Conservation (phyloP, 2,113 vertebrate species). For the Pholis gunnellus region DNA sequence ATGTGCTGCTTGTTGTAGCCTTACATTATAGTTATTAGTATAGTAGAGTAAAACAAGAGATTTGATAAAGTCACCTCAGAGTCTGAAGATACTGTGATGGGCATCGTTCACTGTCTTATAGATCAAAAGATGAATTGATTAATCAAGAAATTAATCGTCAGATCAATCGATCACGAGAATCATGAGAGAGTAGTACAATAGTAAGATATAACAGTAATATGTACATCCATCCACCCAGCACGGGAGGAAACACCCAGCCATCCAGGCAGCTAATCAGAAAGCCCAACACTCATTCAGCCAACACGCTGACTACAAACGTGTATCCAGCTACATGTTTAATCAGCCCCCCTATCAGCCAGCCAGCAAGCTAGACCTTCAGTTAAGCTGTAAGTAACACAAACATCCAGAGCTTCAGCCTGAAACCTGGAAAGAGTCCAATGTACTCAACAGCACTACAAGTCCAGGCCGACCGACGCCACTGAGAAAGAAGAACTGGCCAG, state of each 20-base stretch:
- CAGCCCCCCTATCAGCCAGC: slow-evolving; percentile 12
- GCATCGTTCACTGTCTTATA: neutral
- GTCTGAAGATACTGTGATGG: neutral
- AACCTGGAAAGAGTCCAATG: slow-evolving; percentile 52
- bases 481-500: slow-evolving; percentile 19
- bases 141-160: neutral
- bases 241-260: neutral
- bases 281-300: neutral
- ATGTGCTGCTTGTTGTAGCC: neutral
- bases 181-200: neutral
- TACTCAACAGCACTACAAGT: slow-evolving; percentile 17
- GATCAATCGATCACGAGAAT: neutral
- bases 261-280: slow-evolving; percentile 2
- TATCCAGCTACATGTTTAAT: slow-evolving; percentile 20
- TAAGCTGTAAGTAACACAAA: slow-evolving; percentile 35
- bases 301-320: slow-evolving; percentile 22
- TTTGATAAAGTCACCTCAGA: neutral
- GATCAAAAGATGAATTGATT: neutral
- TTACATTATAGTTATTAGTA: neutral
- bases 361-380: slow-evolving; percentile 5
- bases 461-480: slow-evolving; percentile 14
- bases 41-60: neutral
- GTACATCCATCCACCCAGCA: neutral
- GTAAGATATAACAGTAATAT: neutral
- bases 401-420: slow-evolving; percentile 23